These are phyloP conservation scores for Sprattus sprattus DNA, from an alignment of 2,113 vertebrate species.

Conservation along the genomic window DNA sequence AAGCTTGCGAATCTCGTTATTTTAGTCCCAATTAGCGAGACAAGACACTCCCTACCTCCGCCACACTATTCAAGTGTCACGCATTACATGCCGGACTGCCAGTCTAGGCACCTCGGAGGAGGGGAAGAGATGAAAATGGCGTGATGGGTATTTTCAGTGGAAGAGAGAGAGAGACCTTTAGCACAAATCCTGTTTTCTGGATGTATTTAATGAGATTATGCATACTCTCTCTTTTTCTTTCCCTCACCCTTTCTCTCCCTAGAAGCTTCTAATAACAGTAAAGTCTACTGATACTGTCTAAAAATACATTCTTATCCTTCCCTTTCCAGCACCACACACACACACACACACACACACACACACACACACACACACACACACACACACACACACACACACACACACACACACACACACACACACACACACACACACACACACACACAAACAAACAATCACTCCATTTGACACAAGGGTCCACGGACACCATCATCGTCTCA, in stretches of 20 bases:
- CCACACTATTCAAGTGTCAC: constrained; percentile 23
- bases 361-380: background rate
- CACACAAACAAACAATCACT: background rate
- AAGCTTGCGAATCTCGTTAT: constrained; percentile 32
- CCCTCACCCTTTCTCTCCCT: background rate
- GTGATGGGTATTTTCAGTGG: constrained; percentile 36
- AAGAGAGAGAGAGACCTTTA: constrained; percentile 5
- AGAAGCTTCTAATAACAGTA: background rate
- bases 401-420: background rate
- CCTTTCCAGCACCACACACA: background rate
- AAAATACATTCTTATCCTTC: background rate
- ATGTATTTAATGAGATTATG: constrained; percentile 41
- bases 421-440: background rate
- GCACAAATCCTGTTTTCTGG: constrained; percentile 30
- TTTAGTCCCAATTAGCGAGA: constrained; percentile 33
- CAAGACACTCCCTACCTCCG: constrained; percentile 17
- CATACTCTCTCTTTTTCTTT: background rate
- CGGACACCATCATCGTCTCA: background rate
- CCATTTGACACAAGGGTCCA: background rate
- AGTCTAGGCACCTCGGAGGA: constrained; percentile 19
- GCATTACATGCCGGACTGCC: constrained; percentile 26
- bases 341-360: background rate
- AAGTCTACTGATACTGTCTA: background rate
- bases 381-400: background rate
- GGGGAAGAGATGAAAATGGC: background rate